Evolutionary conservation across 2,888 invertebrate species (phyloP), one percentile per base, ranked within the genome.

Genomic region (Drosophila nr. perissopoda): DNA sequence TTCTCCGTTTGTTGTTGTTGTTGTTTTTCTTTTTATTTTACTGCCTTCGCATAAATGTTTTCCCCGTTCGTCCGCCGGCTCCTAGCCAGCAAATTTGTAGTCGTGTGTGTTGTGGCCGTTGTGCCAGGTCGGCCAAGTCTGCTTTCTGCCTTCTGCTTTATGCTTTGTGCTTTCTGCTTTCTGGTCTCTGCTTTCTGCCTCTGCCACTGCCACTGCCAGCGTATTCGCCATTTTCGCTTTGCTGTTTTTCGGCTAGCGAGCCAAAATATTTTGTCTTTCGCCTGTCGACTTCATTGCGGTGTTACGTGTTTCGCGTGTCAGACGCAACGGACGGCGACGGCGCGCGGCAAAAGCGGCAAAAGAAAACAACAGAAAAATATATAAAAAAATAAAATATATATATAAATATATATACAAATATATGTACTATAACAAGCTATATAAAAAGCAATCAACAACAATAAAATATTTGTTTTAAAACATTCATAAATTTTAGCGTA

Each of bases 241-340:
- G 78, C 82, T 73, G 76, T 73, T 82, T 45, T 89, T 87, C 85
- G 85, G 87, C 85, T 85, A 83, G 84, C 87, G 85, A 88, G 84
- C 90, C 90, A 88, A 83, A 83, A 87, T 83, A 82, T 82, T 78
- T 83, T 78, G 78, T 76, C 85, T 84, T 79, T 76, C 68, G 76
- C 70, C 80, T 85, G 85, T 78, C 74, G 89, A 81, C 89, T 83
- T 93, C 92, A 93, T 92, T 93, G 93, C 92, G 93, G 92, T 92
- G 92, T 93, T 93, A 92, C 93, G 92, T 92, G 92, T 93, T 92
- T 91, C 91, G 92, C 92, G 92, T 92, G 92, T 91, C 91, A 92
- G 92, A 92, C 92, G 87, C 81, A 87, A 69, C 75, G 75, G 78
- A 76, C 69, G 78, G 78, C 71, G 53, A 75, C 77, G 77, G 78